These are phyloP conservation scores for Proisotoma minuta DNA, from an alignment of 2,888 invertebrate species.

Conservation along the genomic window DNA sequence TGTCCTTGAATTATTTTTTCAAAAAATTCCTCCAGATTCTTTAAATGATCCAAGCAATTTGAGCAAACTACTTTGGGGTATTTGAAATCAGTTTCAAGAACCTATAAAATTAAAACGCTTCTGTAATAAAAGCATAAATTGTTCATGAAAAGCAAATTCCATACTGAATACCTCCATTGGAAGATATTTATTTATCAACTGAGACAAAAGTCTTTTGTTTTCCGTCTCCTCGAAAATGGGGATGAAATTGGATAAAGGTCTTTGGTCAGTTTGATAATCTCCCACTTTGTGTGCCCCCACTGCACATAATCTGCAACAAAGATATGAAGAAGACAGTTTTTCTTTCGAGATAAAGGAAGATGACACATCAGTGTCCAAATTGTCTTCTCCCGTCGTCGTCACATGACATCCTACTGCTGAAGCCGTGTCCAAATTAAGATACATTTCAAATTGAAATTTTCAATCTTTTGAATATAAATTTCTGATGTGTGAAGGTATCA, in stretches of 20 bases:
- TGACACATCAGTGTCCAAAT: too few relatives aligned
- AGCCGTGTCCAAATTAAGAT: too few relatives aligned
- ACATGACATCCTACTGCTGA: too few relatives aligned
- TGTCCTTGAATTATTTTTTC: constrained; percentile 68
- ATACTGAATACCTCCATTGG: constrained; percentile 74
- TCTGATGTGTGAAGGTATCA: too few relatives aligned
- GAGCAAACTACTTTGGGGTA: constrained; percentile 69
- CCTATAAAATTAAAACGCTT: constrained; percentile 53
- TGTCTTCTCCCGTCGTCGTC: too few relatives aligned
- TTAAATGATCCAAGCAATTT: constrained; percentile 69
- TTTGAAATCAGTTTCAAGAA: constrained; percentile 62
- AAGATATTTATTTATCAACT: constrained; percentile 66
- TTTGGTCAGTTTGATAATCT: background rate
- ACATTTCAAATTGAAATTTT: too few relatives aligned
- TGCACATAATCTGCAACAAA: constrained; percentile 37
- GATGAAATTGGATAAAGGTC: constrained; percentile 7
- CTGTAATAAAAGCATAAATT: constrained; percentile 52
- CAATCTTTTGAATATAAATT: too few relatives aligned
- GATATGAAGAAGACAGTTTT: constrained; percentile 19
- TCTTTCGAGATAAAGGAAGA: constrained; percentile 12
- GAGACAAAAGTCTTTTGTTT: constrained; percentile 3
- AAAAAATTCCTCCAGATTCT: constrained; percentile 69
- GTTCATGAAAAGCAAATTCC: too few relatives aligned
- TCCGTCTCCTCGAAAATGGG: constrained; percentile 16
- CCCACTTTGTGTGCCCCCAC: constrained; percentile 6